Evolutionary conservation across 2,888 invertebrate species (phyloP), one percentile per base, ranked within the genome.

Genomic region (Caenorhabditis doughertyi): DNA sequence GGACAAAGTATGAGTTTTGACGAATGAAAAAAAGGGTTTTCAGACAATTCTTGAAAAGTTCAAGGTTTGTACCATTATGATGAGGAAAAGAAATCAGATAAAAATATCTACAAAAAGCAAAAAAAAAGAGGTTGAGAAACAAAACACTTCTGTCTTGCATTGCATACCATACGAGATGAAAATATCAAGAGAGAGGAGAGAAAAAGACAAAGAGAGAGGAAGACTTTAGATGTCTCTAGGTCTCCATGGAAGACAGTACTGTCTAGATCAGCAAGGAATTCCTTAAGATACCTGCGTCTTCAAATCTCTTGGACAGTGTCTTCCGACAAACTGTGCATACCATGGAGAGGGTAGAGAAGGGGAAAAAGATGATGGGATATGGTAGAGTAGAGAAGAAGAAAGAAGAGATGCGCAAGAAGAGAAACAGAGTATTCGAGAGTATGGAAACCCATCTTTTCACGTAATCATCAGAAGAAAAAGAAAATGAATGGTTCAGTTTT

Each of bases 291-390:
- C 18, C 74, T 74, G 74, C 74, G 64, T 73, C 73, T 62, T 62
- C 16, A 18, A n/a, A 21, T 42, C 55, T 68, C 55, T 47, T 51
- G 5, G 65, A 51, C 23, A 51, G 21, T 51, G 68, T 42, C 55
- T 53, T 55, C n/a, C 55, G 55, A 55, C 29, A 39, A 35, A 74
- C 74, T 74, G 74, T 74, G 65, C 76, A 76, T 76, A 67, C 65
- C 76, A 65, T 51, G 49, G 62, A 62, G 51, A 53, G 35, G 27
- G 35, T 23, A 51, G 73, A 44, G 29, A 44, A 13, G 56, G 0
- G 25, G 25, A 23, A 62, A 64, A 35, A 72, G 42, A 49, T 62
- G 51, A 51, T 39, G 53, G 55, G 53, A 42, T 18, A 60, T 60
- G 11, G 42, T 55, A 18, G 39, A 39, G 39, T 13, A 11, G 16